phyloP scores from a whole-genome alignment of 2,797 vertebrate species.

The Poeciliopsis gracilis region DNA sequence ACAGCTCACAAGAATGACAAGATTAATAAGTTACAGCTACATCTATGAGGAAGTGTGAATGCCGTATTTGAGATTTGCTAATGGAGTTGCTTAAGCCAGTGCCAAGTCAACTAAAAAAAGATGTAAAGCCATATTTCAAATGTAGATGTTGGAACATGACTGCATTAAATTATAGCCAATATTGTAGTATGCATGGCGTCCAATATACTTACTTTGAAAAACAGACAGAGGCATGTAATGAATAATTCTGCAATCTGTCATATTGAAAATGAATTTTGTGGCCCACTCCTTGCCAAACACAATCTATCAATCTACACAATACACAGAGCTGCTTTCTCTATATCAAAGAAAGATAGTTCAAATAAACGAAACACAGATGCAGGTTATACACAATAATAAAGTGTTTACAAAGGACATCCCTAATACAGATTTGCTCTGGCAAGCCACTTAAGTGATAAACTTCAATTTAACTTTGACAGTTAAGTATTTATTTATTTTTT shows the following conservation, averaged over 20 bases:
- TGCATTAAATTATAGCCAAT: conserved; percentile 65
- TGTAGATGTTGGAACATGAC: conserved; percentile 63
- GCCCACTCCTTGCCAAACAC: conserved; percentile 25
- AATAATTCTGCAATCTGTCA: conserved; percentile 55
- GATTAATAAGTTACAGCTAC: conserved; percentile 61
- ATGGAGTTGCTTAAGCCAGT: conserved; percentile 68
- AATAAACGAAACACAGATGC: neutral
- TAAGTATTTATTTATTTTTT: conserved; percentile 9
- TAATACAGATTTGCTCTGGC: neutral
- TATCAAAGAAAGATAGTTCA: neutral
- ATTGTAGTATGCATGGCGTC: conserved; percentile 47
- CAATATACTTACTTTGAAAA: conserved; percentile 58
- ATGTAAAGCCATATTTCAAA: conserved; percentile 67
- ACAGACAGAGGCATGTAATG: conserved; percentile 41
- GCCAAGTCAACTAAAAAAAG: conserved; percentile 73
- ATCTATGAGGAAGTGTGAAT: conserved; percentile 54
- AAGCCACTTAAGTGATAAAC: conserved; percentile 17
- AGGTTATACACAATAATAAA: neutral
- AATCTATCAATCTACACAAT: conserved; percentile 26
- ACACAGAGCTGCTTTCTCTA: conserved; percentile 19
- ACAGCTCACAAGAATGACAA: conserved; percentile 50
- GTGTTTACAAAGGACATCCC: conserved; percentile 15
- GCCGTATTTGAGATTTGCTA: conserved; percentile 67
- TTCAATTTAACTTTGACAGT: conserved; percentile 37
- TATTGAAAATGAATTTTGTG: conserved; percentile 48